Base-by-base conservation (phyloP, 2,797 vertebrate species). In the Rhincodon typus region DNA sequence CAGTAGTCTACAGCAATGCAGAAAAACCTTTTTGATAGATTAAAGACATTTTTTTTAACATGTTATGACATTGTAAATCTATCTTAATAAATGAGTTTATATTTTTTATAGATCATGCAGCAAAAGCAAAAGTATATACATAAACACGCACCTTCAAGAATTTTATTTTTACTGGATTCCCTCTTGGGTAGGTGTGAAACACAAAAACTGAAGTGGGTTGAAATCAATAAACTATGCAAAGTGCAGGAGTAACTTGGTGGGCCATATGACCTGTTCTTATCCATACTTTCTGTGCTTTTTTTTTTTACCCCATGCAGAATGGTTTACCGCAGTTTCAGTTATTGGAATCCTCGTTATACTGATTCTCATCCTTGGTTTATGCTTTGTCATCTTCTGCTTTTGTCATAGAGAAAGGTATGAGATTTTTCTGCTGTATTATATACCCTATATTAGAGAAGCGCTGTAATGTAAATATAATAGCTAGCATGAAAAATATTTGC, bases 381-480 rank as follows among this genome's bases (percentile, higher is more conserved):
- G 96, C 95, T 97, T 93, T 96, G 96, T 95, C 96, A 94, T 96
- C 95, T 95, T 96, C 90, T 96, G 96, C 95, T 96, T 97, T 96
- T 96, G 97, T 96, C 95, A 96, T 91, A 96, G 97, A 96, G 96
- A 96, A 97, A 97, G 90, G 97, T 96, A 97, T 94, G 96, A 30
- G 38, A 72, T 53, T 70, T 50, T 42, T 94, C 38, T 30, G 42
- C 42, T 23, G 13, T 5, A 50, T 46, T 74, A 38, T 53, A 5
- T 46, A 27, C 96, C 96, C 95, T 96, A 77, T 95, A 62, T 96
- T 96, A 87, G 38, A 95, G 94, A 97, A 96, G 95, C 96, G 96
- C 96, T 95, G 95, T 53, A 77, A 95, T 95, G 25, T 34, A 77
- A 74, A 94, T 77, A 50, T 50, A 91, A 4, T 10, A 25, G 3